These are phyloP conservation scores for Drosophila suzukii DNA, from an alignment of 1,140 invertebrate species.

Conservation along the genomic window DNA sequence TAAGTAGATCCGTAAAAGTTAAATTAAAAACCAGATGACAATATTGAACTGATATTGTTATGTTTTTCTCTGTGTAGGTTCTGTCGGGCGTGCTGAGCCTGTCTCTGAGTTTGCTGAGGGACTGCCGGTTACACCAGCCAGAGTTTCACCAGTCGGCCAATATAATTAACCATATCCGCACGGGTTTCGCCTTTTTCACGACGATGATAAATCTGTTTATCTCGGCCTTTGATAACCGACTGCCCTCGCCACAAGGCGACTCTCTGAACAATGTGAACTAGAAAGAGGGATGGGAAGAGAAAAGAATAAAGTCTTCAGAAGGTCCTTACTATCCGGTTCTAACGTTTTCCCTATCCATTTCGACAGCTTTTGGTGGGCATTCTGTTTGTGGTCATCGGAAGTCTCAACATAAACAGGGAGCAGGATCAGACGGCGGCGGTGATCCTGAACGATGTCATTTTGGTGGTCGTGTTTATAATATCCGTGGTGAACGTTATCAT, in stretches of 20 bases:
- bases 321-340: slow-evolving; percentile 4
- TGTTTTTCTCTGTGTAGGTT: slow-evolving; percentile 80
- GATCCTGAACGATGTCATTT: slow-evolving; percentile 91
- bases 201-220: slow-evolving; percentile 92
- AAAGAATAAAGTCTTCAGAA: neutral
- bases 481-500: slow-evolving; percentile 92
- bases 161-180: slow-evolving; percentile 89
- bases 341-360: slow-evolving; percentile 58
- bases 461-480: slow-evolving; percentile 92
- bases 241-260: slow-evolving; percentile 69
- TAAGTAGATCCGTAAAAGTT: too few relatives aligned
- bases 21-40: neutral
- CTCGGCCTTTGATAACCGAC: slow-evolving; percentile 89
- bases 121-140: slow-evolving; percentile 89
- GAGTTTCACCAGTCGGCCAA: slow-evolving; percentile 89
- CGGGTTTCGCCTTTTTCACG: slow-evolving; percentile 89
- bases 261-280: slow-evolving; percentile 61
- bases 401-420: slow-evolving; percentile 91
- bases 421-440: slow-evolving; percentile 89
- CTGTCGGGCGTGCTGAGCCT: slow-evolving; percentile 89
- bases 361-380: slow-evolving; percentile 91
- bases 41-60: slow-evolving; percentile 14
- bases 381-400: slow-evolving; percentile 91
- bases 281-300: neutral
- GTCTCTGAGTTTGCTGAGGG: slow-evolving; percentile 89